Conservation (phyloP, 1,140 invertebrate genomes). For the Cyclina sinensis region DNA sequence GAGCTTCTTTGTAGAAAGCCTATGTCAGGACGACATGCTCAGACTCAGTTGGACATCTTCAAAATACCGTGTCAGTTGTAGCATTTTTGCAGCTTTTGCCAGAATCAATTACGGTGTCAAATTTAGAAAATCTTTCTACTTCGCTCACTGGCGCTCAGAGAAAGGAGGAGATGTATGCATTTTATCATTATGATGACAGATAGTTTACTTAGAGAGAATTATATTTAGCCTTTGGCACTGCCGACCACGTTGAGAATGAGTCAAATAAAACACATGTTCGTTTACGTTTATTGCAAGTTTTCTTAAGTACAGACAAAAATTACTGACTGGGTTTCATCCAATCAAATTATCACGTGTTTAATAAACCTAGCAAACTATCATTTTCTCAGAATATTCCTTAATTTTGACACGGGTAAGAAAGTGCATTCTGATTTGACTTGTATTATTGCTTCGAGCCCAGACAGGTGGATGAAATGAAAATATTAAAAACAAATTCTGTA, state of each 20-base stretch:
- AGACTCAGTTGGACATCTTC: background rate
- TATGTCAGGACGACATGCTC: background rate
- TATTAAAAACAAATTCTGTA: too few species aligned
- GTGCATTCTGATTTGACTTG: too few species aligned
- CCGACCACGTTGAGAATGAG: background rate
- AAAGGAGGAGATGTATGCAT: conserved; percentile 1
- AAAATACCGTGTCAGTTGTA: background rate
- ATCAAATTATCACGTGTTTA: too few species aligned
- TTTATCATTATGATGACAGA: background rate
- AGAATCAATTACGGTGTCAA: background rate
- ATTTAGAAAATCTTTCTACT: background rate
- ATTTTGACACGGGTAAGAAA: too few species aligned
- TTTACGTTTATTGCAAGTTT: too few species aligned
- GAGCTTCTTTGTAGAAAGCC: background rate
- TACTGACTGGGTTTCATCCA: too few species aligned
- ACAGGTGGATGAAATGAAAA: too few species aligned
- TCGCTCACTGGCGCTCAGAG: background rate
- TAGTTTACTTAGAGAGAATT: background rate
- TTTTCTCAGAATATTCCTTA: too few species aligned
- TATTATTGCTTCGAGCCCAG: too few species aligned
- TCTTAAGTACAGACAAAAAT: too few species aligned
- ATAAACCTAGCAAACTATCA: too few species aligned
- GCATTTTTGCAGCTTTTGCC: background rate
- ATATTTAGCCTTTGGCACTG: conserved; percentile 14
- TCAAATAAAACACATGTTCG: too few species aligned